A percentile compares a stretch with the other conserved stretches of the same genome.
phyloP scores from a whole-genome alignment of 2,797 vertebrate genomes.

The Hoplostethus mediterraneus region DNA sequence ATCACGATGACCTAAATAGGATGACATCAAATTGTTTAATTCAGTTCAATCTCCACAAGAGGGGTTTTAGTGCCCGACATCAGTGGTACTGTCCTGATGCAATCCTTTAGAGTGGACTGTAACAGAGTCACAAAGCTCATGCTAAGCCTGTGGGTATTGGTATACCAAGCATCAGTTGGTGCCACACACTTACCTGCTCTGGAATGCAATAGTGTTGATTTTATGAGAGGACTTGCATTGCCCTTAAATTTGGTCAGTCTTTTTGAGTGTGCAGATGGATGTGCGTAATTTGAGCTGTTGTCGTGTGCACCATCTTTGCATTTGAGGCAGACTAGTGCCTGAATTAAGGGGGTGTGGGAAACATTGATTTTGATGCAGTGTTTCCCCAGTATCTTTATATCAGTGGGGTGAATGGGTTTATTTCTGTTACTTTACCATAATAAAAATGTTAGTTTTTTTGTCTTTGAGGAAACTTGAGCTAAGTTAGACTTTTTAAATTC shows the following conservation, averaged over 20 bases:
- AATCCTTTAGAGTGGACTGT: constrained; percentile 62
- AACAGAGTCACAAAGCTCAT: constrained; percentile 57
- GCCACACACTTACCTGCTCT: constrained; percentile 11
- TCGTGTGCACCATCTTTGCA: constrained; percentile 4
- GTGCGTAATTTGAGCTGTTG: constrained; percentile 38
- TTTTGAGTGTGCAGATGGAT: constrained; percentile 24
- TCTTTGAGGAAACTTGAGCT: neutral
- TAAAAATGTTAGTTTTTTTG: neutral
- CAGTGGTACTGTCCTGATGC: constrained; percentile 66
- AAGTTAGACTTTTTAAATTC: neutral
- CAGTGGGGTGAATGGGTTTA: neutral
- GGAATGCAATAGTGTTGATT: constrained; percentile 14
- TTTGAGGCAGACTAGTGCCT: neutral
- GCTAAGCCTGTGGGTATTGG: constrained; percentile 43
- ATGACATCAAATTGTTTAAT: constrained; percentile 53
- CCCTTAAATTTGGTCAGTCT: constrained; percentile 15
- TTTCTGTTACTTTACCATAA: neutral
- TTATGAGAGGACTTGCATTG: constrained; percentile 14
- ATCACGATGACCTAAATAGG: constrained; percentile 16
- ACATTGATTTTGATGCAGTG: neutral
- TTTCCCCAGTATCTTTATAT: neutral
- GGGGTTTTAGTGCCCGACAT: constrained; percentile 49
- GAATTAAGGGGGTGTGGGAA: constrained; percentile 18
- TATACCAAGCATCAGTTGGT: constrained; percentile 5
- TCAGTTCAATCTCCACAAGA: constrained; percentile 1